Percentiles rank a stretch among this genome's conserved stretches.
Evolutionary conservation across 2,113 vertebrate genomes (phyloP).

Genomic region (Cricetomys ansorgei): DNA sequence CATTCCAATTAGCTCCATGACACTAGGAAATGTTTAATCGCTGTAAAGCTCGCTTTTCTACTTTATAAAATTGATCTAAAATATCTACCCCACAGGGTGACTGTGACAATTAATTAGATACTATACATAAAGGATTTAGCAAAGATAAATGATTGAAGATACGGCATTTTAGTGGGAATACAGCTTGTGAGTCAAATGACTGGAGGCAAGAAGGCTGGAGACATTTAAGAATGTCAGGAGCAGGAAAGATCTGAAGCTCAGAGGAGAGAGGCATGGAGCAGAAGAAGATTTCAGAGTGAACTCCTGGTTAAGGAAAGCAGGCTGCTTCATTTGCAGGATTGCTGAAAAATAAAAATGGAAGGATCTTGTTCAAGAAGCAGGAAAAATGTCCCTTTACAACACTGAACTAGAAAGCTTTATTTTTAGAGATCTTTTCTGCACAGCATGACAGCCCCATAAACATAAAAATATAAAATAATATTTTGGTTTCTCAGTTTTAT

Average conservation of each 20-base stretch:
- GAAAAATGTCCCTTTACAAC: neutral
- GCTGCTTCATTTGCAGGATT: neutral
- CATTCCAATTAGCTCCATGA: constrained; percentile 20
- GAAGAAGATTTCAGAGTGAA: neutral
- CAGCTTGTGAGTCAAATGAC: neutral
- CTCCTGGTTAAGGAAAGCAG: neutral
- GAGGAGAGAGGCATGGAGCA: neutral
- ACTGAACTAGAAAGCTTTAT: neutral
- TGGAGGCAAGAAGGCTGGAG: neutral
- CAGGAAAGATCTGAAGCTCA: neutral
- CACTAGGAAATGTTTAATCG: constrained; percentile 34
- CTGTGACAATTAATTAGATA: constrained; percentile 36
- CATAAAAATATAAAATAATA: neutral
- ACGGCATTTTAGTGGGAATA: neutral
- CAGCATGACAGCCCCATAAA: neutral
- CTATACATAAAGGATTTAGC: constrained; percentile 23
- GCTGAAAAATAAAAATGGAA: constrained; percentile 22
- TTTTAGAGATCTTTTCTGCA: constrained; percentile 1
- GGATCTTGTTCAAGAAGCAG: neutral
- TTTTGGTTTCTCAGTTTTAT: neutral
- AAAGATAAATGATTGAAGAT: constrained; percentile 32
- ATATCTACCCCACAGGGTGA: neutral
- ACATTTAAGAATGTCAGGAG: neutral
- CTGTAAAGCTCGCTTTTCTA: neutral
- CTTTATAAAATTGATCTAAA: constrained; percentile 49